phyloP scores from a whole-genome alignment of 2,797 vertebrate genomes.

The Mionectes olivaceus region DNA sequence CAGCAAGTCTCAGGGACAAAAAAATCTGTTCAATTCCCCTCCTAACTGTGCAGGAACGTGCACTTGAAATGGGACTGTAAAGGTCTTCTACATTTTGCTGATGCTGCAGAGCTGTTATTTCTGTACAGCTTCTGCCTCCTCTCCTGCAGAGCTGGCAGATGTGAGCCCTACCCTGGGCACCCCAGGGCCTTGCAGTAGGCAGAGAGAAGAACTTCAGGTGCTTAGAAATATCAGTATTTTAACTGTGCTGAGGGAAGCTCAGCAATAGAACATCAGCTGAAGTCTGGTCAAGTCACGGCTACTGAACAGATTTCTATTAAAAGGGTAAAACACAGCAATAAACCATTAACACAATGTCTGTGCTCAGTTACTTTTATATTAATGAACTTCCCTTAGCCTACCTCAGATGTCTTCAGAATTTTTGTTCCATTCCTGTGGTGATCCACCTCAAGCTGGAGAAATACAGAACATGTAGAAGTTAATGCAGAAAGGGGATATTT shows the following conservation, averaged over 20 bases:
- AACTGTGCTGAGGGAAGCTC: background rate
- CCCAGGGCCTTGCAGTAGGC: background rate
- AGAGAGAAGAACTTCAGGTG: background rate
- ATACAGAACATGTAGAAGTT: background rate
- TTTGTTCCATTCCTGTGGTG: background rate
- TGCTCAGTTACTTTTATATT: background rate
- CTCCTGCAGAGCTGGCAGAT: constrained; percentile 19
- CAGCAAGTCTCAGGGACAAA: background rate
- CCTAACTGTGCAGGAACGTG: background rate
- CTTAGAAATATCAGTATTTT: background rate
- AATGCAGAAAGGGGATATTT: background rate
- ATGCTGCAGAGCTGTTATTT: constrained; percentile 1
- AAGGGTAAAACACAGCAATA: background rate
- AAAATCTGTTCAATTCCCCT: background rate
- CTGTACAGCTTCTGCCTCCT: background rate
- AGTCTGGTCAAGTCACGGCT: background rate
- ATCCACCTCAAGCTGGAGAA: background rate
- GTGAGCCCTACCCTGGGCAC: background rate
- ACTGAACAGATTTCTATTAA: background rate
- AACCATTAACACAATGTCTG: fast-evolving
- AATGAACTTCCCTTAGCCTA: background rate
- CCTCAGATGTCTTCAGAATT: background rate
- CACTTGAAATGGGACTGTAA: background rate
- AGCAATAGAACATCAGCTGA: background rate
- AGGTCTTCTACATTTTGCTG: background rate